phyloP scores from a whole-genome alignment of 2,888 invertebrate species.

The Junonia oenone region DNA sequence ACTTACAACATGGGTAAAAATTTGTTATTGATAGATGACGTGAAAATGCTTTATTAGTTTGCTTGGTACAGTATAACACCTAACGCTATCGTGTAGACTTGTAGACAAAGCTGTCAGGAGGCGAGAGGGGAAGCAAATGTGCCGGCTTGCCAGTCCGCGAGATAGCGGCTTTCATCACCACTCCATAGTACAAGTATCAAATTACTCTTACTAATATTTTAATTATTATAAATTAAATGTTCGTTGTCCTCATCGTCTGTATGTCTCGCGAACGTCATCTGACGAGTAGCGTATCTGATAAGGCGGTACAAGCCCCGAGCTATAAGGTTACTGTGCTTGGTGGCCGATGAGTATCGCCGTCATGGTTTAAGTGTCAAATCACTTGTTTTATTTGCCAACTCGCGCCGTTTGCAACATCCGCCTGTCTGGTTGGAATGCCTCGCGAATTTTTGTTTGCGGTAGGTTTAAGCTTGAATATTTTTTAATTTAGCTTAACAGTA shows the following conservation, averaged over 20 bases:
- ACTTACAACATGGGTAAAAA: not conserved
- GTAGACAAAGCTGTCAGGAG: slow-evolving; percentile 30
- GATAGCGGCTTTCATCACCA: slow-evolving; percentile 16
- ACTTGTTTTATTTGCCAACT: slow-evolving; percentile 32
- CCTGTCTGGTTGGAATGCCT: slow-evolving; percentile 1
- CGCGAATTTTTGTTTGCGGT: slow-evolving; percentile 3
- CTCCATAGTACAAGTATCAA: too few species aligned
- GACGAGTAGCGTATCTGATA: slow-evolving; percentile 34
- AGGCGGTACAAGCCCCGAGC: slow-evolving; percentile 26
- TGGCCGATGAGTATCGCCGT: slow-evolving; percentile 27
- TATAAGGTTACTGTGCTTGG: slow-evolving; percentile 33
- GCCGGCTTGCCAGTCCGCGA: slow-evolving; percentile 21
- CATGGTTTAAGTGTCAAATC: slow-evolving; percentile 30
- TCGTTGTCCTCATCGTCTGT: slow-evolving; percentile 1
- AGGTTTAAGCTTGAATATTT: not conserved
- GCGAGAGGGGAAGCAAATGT: slow-evolving; percentile 32
- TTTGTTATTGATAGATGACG: too few species aligned
- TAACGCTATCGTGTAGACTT: slow-evolving; percentile 15
- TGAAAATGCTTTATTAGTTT: slow-evolving; percentile 15
- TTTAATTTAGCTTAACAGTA: not conserved
- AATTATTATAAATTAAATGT: not conserved
- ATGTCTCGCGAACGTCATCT: slow-evolving; percentile 29
- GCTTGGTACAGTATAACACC: slow-evolving; percentile 15
- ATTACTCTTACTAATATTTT: too few species aligned
- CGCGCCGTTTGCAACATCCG: slow-evolving; percentile 13